A percentile compares a stretch with the other conserved stretches of the same genome.
Evolutionary conservation across 2,113 vertebrate genomes (phyloP).

Genomic region (Puntigrus tetrazona): DNA sequence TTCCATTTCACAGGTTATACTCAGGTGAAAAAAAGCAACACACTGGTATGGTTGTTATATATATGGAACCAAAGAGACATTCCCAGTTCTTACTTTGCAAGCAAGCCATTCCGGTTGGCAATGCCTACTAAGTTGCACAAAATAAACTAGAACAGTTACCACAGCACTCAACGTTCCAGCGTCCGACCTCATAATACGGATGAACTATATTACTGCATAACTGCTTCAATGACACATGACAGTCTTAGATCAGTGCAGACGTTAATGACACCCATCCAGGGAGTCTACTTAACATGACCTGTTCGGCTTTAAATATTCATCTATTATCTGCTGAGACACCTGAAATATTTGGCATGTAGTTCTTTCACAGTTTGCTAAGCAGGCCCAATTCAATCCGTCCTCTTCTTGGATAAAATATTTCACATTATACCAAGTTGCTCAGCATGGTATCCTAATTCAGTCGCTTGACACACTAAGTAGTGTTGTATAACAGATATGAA

Average conservation of each 20-base stretch:
- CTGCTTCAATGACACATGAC: neutral
- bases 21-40: neutral
- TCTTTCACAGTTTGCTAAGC: neutral
- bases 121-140: neutral
- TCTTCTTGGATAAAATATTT: neutral
- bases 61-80: neutral
- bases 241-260: neutral
- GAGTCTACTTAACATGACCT: neutral
- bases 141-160: neutral
- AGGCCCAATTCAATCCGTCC: neutral
- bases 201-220: neutral
- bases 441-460: neutral
- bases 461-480: neutral
- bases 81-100: neutral
- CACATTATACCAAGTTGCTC: neutral
- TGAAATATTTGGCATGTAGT: neutral
- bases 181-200: neutral
- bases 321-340: neutral
- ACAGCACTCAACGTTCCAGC: neutral
- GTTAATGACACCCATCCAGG: neutral
- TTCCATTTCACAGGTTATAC: neutral
- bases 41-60: neutral
- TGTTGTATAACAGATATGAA: neutral
- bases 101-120: constrained; percentile 5
- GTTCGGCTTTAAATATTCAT: neutral